A percentile compares a stretch with the other conserved stretches of the same genome.
Evolutionary conservation across 1,140 invertebrate species (phyloP).

Genomic region (Danaus melanippus): DNA sequence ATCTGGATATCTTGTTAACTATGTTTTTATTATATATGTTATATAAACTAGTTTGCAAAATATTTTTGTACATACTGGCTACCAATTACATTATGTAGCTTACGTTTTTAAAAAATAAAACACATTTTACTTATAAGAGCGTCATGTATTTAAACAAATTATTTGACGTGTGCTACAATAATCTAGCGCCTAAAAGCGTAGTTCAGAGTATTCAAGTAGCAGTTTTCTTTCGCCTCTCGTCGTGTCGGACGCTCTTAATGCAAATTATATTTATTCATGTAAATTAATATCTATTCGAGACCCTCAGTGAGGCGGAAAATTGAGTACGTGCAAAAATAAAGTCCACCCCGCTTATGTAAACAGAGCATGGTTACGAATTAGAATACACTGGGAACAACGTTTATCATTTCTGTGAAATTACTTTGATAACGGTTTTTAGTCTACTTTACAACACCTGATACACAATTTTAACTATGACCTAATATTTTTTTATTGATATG

Average conservation of each 20-base stretch:
- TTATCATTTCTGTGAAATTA: constrained; percentile 29
- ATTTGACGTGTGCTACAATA: constrained; percentile 23
- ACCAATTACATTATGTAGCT: too few species aligned
- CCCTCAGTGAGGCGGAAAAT: constrained; percentile 64
- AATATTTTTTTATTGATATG: too few species aligned
- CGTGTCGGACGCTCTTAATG: constrained; percentile 59
- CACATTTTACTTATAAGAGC: neutral
- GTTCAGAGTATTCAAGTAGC: constrained; percentile 44
- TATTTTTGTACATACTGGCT: too few species aligned
- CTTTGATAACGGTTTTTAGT: constrained; percentile 1
- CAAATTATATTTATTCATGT: constrained; percentile 72
- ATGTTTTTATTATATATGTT: too few species aligned
- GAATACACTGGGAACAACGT: constrained; percentile 32
- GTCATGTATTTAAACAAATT: constrained; percentile 15
- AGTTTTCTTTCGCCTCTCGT: constrained; percentile 40
- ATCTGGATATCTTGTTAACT: too few species aligned
- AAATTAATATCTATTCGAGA: constrained; percentile 70
- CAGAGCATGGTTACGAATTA: constrained; percentile 43
- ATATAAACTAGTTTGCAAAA: too few species aligned
- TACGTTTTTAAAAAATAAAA: neutral
- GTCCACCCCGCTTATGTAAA: constrained; percentile 41
- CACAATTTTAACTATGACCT: too few species aligned
- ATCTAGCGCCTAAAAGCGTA: constrained; percentile 29
- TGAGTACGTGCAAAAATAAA: constrained; percentile 71
- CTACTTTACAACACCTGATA: too few species aligned